Evolutionary conservation across 2,113 vertebrate genomes (phyloP).

Genomic region (Grus americana): DNA sequence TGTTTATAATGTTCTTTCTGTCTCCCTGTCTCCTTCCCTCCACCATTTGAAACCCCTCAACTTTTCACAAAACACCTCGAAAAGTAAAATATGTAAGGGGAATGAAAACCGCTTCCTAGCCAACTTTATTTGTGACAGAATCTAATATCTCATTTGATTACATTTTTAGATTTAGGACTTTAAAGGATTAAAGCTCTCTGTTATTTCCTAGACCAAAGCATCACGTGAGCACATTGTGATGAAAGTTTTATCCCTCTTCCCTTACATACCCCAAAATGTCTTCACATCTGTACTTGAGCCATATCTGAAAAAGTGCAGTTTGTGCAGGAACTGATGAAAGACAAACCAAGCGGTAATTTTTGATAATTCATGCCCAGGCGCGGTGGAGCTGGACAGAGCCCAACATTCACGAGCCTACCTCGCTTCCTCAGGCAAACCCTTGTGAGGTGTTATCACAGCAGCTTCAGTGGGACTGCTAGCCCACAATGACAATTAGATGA

Average conservation of each 20-base stretch:
- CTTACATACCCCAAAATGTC: neutral
- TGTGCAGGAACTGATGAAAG: neutral
- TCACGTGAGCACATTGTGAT: neutral
- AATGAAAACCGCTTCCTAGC: neutral
- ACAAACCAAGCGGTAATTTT: neutral
- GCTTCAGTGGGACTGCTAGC: neutral
- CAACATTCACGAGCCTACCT: neutral
- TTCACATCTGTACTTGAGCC: neutral
- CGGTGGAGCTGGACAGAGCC: neutral
- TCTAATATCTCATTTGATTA: neutral
- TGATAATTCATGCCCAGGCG: neutral
- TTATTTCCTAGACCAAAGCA: neutral
- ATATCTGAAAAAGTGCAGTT: neutral
- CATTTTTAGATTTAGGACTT: neutral
- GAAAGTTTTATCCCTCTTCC: neutral
- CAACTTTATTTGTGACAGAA: neutral
- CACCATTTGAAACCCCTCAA: accelerated
- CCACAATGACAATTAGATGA: neutral
- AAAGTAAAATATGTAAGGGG: neutral
- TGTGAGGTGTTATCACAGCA: neutral
- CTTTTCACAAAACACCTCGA: neutral
- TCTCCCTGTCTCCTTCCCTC: neutral
- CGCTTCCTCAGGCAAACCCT: neutral
- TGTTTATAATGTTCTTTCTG: neutral
- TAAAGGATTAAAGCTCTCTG: neutral